Conservation (phyloP, 2,113 vertebrate genomes). For the Xiphophorus hellerii region DNA sequence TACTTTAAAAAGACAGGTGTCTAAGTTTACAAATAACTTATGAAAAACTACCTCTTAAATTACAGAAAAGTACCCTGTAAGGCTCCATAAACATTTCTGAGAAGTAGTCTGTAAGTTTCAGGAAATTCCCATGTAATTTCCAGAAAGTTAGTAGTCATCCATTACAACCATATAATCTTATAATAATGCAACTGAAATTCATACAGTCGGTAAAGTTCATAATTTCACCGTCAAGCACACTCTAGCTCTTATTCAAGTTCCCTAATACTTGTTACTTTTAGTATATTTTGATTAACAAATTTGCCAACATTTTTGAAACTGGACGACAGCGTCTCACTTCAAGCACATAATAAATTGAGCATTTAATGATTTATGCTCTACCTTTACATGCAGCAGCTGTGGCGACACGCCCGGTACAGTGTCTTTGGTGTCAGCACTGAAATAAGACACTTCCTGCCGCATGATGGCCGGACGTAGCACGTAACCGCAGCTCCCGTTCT, state of each 20-base stretch:
- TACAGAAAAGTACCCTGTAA: not conserved
- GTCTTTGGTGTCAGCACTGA: slow-evolving; percentile 92
- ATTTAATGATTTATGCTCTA: not conserved
- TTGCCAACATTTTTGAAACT: not conserved
- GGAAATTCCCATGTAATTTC: not conserved
- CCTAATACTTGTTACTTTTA: not conserved
- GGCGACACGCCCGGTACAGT: slow-evolving; percentile 92
- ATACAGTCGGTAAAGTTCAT: not conserved
- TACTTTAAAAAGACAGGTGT: not conserved
- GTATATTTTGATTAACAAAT: not conserved
- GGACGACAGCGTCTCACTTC: not conserved
- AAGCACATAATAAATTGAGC: not conserved
- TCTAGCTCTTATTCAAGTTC: not conserved
- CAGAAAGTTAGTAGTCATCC: not conserved
- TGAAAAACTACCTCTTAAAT: not conserved
- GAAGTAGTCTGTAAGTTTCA: not conserved
- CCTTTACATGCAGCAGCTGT: slow-evolving; percentile 89
- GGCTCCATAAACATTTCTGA: not conserved
- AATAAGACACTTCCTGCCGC: slow-evolving; percentile 94
- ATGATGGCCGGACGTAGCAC: slow-evolving; percentile 93
- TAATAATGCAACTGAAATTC: not conserved
- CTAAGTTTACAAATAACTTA: not conserved
- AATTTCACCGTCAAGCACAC: not conserved
- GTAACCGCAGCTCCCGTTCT: slow-evolving; percentile 93
- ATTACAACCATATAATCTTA: no score